Percentiles rank a stretch among this genome's conserved stretches.
Conservation (phyloP, 2,113 vertebrate species). For the Amphilophus citrinellus region DNA sequence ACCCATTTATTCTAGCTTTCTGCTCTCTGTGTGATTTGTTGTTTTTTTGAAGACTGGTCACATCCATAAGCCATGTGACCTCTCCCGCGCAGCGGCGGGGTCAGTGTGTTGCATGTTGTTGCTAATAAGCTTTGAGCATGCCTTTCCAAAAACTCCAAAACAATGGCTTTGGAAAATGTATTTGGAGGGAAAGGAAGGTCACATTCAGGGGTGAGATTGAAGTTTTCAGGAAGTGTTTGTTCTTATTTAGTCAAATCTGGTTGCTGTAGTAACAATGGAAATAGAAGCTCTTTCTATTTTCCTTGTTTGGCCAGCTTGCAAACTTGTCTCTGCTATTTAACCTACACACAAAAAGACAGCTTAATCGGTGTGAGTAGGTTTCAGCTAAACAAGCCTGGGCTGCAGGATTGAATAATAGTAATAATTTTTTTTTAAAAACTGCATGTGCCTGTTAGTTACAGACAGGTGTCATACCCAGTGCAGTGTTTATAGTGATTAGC, state of each 20-base stretch:
- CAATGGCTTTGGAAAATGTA: conserved; percentile 46
- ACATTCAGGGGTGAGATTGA: conserved; percentile 26
- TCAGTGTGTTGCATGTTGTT: conserved; percentile 31
- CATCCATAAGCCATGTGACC: conserved; percentile 41
- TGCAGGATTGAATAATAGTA: not conserved
- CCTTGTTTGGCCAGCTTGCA: not conserved
- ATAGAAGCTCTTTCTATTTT: not conserved
- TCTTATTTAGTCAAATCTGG: conserved; percentile 12
- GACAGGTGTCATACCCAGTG: not conserved
- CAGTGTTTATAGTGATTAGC: not conserved
- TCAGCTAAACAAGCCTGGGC: not conserved
- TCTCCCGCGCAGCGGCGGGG: not conserved
- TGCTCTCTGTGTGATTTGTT: conserved; percentile 14
- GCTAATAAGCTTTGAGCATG: conserved; percentile 23
- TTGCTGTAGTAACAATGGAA: conserved; percentile 32
- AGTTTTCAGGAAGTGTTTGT: conserved; percentile 40
- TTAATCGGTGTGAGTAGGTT: not conserved
- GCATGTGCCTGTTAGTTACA: not conserved
- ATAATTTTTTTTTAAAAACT: not conserved
- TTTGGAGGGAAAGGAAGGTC: conserved; percentile 43
- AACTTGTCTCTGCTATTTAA: not conserved
- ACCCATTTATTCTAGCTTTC: conserved; percentile 3
- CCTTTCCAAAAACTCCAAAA: not conserved
- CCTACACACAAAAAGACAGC: not conserved
- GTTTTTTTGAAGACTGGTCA: conserved; percentile 21